phyloP scores from a whole-genome alignment of 2,888 invertebrate genomes.

The Muscina levida region DNA sequence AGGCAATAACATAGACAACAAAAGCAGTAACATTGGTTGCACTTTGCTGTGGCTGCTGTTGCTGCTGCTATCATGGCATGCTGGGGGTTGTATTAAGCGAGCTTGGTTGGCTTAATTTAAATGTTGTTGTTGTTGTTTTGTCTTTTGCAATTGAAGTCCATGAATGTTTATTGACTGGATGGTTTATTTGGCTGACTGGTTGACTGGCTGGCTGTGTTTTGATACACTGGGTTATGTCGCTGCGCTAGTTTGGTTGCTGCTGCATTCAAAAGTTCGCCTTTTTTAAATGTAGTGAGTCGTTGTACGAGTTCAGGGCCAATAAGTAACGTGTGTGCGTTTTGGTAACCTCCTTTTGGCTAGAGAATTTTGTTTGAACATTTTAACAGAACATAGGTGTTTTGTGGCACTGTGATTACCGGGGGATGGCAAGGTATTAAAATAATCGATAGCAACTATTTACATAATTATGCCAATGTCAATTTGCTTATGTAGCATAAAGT shows the following conservation, averaged over 20 bases:
- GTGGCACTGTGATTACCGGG: too few relatives aligned
- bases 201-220: conserved; percentile 1
- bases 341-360: conserved; percentile 57
- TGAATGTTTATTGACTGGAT: conserved; percentile 19
- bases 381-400: neutral
- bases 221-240: conserved; percentile 45
- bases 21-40: conserved; percentile 17
- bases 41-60: too few relatives aligned
- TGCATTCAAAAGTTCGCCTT: conserved; percentile 12
- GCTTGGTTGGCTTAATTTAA: neutral
- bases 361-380: conserved; percentile 31
- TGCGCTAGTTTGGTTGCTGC: neutral
- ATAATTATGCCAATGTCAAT: too few relatives aligned
- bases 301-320: conserved; percentile 67
- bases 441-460: too few relatives aligned
- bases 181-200: conserved; percentile 1
- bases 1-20: neutral
- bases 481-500: too few relatives aligned
- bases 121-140: too few relatives aligned
- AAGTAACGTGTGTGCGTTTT: conserved; percentile 26
- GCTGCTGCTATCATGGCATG: conserved; percentile 32
- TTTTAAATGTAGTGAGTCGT: conserved; percentile 61
- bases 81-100: conserved; percentile 35
- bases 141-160: conserved; percentile 21
- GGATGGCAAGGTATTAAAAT: too few relatives aligned